Conservation (phyloP, 2,888 invertebrate genomes). For the Synergus itoensis region DNA sequence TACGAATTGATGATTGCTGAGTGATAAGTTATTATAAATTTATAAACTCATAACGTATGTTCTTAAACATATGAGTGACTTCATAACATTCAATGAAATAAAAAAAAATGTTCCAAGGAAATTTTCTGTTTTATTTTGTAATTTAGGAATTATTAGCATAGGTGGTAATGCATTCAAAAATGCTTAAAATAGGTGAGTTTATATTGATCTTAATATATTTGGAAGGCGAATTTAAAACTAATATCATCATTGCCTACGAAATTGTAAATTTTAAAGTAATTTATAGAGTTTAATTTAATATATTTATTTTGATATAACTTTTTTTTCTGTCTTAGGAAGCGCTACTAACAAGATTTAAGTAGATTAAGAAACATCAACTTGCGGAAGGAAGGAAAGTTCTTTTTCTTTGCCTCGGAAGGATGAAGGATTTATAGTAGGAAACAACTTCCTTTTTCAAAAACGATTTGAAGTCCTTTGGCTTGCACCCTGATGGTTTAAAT, state of each 20-base stretch:
- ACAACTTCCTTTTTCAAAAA: neutral
- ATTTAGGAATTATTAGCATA: neutral
- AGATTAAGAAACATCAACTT: constrained; percentile 97
- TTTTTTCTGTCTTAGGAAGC: constrained; percentile 84
- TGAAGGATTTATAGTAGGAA: neutral
- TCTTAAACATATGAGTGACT: neutral
- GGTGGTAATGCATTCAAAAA: neutral
- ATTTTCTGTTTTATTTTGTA: neutral
- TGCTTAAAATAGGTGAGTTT: neutral
- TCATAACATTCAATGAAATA: neutral
- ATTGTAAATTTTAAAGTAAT: constrained; percentile 87
- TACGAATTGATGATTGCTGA: neutral
- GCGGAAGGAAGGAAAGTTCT: constrained; percentile 84
- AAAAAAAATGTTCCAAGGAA: neutral
- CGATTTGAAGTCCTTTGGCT: neutral
- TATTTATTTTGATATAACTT: constrained; percentile 69
- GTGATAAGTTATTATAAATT: too few relatives aligned
- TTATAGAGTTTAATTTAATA: constrained; percentile 40
- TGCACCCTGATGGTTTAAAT: constrained; percentile 1
- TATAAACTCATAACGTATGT: neutral
- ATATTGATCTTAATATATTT: neutral
- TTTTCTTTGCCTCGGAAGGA: constrained; percentile 77
- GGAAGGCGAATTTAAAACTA: too few relatives aligned
- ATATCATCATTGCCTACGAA: constrained; percentile 81
- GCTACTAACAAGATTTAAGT: constrained; percentile 97